Evolutionary conservation across 1,140 invertebrate genomes (phyloP).

Genomic region (Achatina immaculata): DNA sequence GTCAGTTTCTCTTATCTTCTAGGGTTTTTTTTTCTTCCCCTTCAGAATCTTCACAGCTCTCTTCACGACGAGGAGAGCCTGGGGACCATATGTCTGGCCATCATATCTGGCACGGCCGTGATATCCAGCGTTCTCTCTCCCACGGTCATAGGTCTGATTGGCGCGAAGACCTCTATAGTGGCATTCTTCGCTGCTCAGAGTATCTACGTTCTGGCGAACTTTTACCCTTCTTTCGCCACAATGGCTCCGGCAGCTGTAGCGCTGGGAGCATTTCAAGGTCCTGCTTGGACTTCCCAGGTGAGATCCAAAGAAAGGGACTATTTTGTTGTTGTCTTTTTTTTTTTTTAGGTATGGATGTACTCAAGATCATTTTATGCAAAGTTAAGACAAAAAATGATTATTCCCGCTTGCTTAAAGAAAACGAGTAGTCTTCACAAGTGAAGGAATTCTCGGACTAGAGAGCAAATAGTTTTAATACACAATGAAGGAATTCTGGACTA

Average conservation of each 20-base stretch:
- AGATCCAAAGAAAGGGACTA: too few relatives aligned
- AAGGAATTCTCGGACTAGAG: too few relatives aligned
- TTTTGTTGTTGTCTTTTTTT: too few relatives aligned
- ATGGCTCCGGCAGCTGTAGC: constrained; percentile 55
- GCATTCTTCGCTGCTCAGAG: constrained; percentile 45
- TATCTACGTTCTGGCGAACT: constrained; percentile 70
- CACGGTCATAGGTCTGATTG: constrained; percentile 44
- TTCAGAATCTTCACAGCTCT: constrained; percentile 54
- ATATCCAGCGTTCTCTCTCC: constrained; percentile 49
- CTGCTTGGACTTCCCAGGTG: constrained; percentile 58
- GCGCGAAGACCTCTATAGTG: constrained; percentile 53
- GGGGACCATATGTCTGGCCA: constrained; percentile 37
- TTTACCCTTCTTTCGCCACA: constrained; percentile 56
- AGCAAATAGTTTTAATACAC: too few relatives aligned
- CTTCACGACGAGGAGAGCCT: constrained; percentile 47
- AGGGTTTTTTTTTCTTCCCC: too few relatives aligned
- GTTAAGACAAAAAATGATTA: too few relatives aligned
- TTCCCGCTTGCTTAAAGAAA: too few relatives aligned
- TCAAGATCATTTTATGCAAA: too few relatives aligned
- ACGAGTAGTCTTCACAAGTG: too few relatives aligned
- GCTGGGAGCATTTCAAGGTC: constrained; percentile 49
- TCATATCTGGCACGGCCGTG: constrained; percentile 40
- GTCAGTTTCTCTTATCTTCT: too few relatives aligned
- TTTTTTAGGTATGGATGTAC: too few relatives aligned
- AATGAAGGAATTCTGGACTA: too few relatives aligned